phyloP scores from a whole-genome alignment of 1,140 invertebrate species.

The Oryzaephilus surinamensis region DNA sequence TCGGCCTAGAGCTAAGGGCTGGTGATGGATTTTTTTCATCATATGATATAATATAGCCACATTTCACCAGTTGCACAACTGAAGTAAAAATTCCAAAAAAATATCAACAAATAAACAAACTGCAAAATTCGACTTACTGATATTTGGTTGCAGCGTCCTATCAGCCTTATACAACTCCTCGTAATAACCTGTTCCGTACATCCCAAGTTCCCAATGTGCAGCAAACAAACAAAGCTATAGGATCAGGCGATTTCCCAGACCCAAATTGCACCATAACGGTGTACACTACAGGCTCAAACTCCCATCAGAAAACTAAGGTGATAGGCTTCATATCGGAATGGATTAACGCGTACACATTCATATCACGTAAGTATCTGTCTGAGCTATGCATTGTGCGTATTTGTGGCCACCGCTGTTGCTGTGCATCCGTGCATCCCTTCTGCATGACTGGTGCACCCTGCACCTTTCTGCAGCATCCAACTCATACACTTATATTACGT shows the following conservation, averaged over 20 bases:
- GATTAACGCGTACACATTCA: conserved; percentile 41
- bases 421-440: conserved; percentile 2
- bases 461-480: neutral
- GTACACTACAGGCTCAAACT: conserved; percentile 19
- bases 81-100: no score
- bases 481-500: no score
- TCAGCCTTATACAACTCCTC: conserved; percentile 13
- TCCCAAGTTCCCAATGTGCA: conserved; percentile 12
- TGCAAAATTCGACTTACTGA: conserved; percentile 11
- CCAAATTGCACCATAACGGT: conserved; percentile 31
- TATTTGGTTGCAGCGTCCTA: conserved; percentile 16
- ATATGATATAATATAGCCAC: no score
- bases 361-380: conserved; percentile 36
- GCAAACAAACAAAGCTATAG: conserved; percentile 12
- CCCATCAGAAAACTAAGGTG: conserved; percentile 31
- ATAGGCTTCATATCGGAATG: conserved; percentile 45
- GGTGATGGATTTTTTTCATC: no score
- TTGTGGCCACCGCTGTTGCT: conserved; percentile 7
- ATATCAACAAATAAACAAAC: no score
- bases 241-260: conserved; percentile 10
- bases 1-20: no score
- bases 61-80: no score
- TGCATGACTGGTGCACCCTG: conserved; percentile 3
- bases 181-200: conserved; percentile 13
- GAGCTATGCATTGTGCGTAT: neutral